Base-by-base conservation (phyloP, 2,888 invertebrate genomes). In the Coelinius sp. region DNA sequence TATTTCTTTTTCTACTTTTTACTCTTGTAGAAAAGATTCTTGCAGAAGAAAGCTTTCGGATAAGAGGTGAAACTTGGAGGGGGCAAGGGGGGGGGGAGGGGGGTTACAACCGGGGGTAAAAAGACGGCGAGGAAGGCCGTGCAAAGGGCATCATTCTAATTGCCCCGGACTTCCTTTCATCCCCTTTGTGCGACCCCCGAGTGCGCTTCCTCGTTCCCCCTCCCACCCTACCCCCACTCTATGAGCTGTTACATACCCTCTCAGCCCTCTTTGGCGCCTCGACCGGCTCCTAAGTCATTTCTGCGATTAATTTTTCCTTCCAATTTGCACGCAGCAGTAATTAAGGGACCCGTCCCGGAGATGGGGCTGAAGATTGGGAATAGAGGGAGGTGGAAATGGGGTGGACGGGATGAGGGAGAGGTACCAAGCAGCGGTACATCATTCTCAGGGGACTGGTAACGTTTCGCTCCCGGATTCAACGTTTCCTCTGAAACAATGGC, bases 221-320 rank as follows among this genome's bases (percentile, higher is more conserved):
- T 72, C 17, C 65, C 63, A 44, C 59, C 35, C 67, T 53, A 68
- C 67, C 63, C 62, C 65, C 35, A 38, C 44, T 71, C 65, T 44
- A n/a, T 24, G 41, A 38, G 31, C 66, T 22, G 31, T 44, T 62
- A 38, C 64, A 52, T 46, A 52, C 68, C 68, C 67, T 49, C 71
- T 49, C 73, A 63, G 65, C 75, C 76, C 76, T 73, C 73, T 81
- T 41, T 46, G 31, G 53, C 68, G 68, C 64, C 72, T 53, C 67
- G 63, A 52, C 68, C 44, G 25, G 81, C 85, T 86, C 68, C 87
- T 87, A 86, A 87, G 88, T 88, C 87, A 88, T 87, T 88, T 88
- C 87, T 87, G 86, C 88, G 88, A 88, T 88, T 88, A 88, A 88
- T 88, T 88, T 88, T 88, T 87, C 87, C 88, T 87, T 86, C 87